Conservation (phyloP, 1,140 invertebrate genomes). For the Lanistes nyassanus region DNA sequence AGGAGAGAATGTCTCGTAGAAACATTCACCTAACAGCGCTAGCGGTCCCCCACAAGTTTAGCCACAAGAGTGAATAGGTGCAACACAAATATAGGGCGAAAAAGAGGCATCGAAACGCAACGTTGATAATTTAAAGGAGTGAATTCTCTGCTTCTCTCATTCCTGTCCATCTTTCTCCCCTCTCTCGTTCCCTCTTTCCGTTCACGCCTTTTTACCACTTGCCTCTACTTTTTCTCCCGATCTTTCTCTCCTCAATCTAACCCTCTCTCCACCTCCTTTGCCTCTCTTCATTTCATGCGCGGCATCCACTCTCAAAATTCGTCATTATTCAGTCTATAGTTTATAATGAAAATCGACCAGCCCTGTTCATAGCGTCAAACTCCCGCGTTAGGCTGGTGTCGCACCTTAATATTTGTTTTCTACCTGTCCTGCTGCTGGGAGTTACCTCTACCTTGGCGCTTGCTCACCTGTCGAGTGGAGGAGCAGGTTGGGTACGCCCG, state of each 20-base stretch:
- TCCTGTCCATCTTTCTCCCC: neutral
- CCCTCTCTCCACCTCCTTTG: neutral
- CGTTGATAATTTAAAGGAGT: neutral
- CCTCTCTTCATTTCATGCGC: too few species aligned
- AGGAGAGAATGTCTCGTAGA: too few species aligned
- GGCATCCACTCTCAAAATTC: too few species aligned
- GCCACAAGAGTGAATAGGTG: too few species aligned
- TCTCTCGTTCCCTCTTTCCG: neutral
- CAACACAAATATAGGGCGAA: too few species aligned
- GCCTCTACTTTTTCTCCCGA: neutral
- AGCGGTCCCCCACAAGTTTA: too few species aligned
- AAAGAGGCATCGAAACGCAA: too few species aligned
- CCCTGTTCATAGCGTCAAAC: too few species aligned
- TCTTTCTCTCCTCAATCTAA: neutral
- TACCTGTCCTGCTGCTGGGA: neutral
- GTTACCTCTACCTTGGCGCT: neutral
- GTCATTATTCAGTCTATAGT: too few species aligned
- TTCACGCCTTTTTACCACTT: neutral
- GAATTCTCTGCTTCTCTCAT: neutral
- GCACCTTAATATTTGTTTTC: neutral
- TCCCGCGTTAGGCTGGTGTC: neutral
- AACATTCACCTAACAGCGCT: too few species aligned
- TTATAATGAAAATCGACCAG: too few species aligned
- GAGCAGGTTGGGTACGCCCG: neutral
- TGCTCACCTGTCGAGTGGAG: neutral